Evolutionary conservation across 2,113 vertebrate genomes (phyloP).

Genomic region (Peromyscus leucopus): DNA sequence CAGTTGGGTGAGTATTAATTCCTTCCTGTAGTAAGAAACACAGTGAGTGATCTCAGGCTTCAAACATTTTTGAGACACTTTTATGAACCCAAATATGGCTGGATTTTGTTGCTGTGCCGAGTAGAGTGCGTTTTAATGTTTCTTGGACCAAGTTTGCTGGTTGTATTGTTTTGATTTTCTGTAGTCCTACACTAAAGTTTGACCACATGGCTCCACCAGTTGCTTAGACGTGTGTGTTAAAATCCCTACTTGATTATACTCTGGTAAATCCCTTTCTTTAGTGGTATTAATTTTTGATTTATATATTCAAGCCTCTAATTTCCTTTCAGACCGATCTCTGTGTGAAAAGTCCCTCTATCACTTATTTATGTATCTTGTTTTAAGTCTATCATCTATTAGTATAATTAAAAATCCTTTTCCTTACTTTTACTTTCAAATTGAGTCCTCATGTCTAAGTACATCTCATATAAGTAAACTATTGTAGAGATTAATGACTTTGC

Average conservation of each 20-base stretch:
- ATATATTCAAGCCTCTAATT: not conserved
- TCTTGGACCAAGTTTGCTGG: not conserved
- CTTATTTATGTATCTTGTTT: not conserved
- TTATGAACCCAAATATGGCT: not conserved
- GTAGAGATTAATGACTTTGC: not conserved
- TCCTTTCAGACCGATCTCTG: not conserved
- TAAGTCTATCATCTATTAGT: not conserved
- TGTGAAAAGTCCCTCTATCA: not conserved
- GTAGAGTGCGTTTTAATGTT: not conserved
- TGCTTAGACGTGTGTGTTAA: not conserved
- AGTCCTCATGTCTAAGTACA: not conserved
- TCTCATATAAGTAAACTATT: not conserved
- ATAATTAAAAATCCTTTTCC: not conserved
- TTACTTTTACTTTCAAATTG: not conserved
- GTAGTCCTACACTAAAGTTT: not conserved
- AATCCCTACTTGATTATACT: not conserved
- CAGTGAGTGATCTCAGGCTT: not conserved
- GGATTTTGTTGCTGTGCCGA: not conserved
- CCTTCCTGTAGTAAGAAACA: not conserved
- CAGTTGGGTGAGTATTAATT: not conserved
- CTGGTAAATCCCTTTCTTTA: not conserved
- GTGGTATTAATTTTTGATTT: not conserved
- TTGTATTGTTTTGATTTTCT: not conserved
- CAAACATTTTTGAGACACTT: not conserved
- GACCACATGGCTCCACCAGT: not conserved